Evolutionary conservation across 2,888 invertebrate species (phyloP).

Genomic region (Drosophila hawaiiensis): DNA sequence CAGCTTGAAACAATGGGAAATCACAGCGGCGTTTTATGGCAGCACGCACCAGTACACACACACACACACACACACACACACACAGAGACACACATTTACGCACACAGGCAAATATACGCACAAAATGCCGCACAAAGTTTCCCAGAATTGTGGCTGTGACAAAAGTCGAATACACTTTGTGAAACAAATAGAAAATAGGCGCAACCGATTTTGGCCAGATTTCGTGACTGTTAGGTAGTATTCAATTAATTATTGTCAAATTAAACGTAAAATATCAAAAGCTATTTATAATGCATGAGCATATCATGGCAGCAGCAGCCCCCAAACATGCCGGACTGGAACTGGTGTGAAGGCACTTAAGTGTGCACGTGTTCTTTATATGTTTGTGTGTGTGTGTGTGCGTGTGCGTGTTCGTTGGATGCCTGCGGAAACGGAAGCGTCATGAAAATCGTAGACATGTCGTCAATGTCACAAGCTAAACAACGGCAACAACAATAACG

Average conservation of each 20-base stretch:
- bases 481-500: constrained; percentile 30
- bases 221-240: constrained; percentile 36
- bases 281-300: constrained; percentile 48
- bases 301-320: background rate
- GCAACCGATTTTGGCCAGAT: constrained; percentile 19
- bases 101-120: background rate
- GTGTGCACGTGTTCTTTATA: constrained; percentile 42
- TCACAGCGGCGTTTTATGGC: constrained; percentile 33
- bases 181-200: constrained; percentile 26
- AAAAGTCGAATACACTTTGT: constrained; percentile 34
- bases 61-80: background rate
- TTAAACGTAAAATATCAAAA: constrained; percentile 71
- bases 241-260: constrained; percentile 73
- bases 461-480: constrained; percentile 69
- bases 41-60: constrained; percentile 30
- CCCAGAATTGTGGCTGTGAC: constrained; percentile 1
- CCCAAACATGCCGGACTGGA: background rate
- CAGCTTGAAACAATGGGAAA: constrained; percentile 34
- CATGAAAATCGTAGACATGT: constrained; percentile 69
- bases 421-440: constrained; percentile 60
- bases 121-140: constrained; percentile 9
- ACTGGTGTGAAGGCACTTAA: constrained; percentile 30
- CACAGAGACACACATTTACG: background rate
- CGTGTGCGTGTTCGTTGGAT: constrained; percentile 11
- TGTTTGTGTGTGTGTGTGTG: background rate